Conservation (phyloP, 2,113 vertebrate species). For the Paradisaea rubra region DNA sequence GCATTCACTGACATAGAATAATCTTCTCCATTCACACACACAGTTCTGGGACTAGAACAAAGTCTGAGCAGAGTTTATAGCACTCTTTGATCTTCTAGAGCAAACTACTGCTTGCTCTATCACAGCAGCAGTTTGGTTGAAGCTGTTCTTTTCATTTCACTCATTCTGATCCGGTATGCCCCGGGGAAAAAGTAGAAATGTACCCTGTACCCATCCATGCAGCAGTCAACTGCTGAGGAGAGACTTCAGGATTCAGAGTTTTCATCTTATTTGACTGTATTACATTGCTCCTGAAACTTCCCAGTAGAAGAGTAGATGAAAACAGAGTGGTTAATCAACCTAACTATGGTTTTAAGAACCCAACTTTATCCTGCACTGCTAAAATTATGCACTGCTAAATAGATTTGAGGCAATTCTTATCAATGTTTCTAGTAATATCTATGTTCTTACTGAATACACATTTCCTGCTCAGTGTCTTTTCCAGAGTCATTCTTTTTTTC, state of each 20-base stretch:
- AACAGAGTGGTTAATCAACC: constrained; percentile 9
- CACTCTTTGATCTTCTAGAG: background rate
- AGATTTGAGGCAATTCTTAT: constrained; percentile 35
- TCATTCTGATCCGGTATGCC: background rate
- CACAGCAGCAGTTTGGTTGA: background rate
- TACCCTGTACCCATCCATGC: background rate
- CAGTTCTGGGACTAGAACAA: background rate
- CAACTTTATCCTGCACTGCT: background rate
- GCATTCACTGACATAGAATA: background rate
- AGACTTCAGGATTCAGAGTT: background rate
- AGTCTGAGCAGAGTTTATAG: background rate
- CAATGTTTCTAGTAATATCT: background rate
- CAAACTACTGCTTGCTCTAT: background rate
- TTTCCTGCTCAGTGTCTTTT: background rate
- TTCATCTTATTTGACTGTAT: background rate
- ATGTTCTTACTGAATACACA: background rate
- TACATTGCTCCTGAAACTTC: constrained; percentile 15
- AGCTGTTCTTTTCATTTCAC: background rate
- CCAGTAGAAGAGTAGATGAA: background rate
- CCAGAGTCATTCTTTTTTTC: background rate
- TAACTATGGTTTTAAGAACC: constrained; percentile 1
- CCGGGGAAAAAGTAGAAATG: background rate
- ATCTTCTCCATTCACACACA: background rate
- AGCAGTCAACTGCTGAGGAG: background rate
- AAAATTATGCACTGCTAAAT: constrained; percentile 32